Percentiles rank a stretch among this genome's conserved stretches.
These are phyloP conservation scores for Myotis myotis DNA, from an alignment of 2,797 vertebrate genomes.

Conservation along the genomic window DNA sequence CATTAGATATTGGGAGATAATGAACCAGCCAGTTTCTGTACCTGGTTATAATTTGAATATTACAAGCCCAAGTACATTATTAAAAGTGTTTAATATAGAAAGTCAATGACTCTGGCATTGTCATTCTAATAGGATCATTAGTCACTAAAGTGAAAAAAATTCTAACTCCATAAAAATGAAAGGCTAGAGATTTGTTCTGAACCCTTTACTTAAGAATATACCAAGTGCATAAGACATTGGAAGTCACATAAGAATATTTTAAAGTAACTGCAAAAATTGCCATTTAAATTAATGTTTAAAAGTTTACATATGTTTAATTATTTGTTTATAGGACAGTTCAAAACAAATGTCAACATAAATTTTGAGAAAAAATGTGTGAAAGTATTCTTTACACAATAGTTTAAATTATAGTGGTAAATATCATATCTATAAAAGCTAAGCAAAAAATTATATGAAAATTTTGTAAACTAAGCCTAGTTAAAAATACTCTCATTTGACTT, in stretches of 20 bases:
- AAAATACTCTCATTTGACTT: too few species aligned
- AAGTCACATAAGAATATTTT: not conserved
- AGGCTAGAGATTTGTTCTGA: not conserved
- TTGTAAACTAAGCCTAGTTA: not conserved
- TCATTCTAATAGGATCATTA: not conserved
- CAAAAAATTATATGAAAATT: not conserved
- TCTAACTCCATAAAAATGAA: not conserved
- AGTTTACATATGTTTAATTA: not conserved
- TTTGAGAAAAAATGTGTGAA: not conserved
- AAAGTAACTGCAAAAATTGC: not conserved
- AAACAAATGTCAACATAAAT: not conserved
- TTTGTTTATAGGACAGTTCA: not conserved
- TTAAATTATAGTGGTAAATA: not conserved
- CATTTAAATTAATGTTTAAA: not conserved
- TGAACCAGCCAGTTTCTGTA: not conserved
- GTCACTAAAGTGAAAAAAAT: not conserved
- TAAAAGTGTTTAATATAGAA: not conserved
- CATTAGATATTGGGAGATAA: not conserved
- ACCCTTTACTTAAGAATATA: not conserved
- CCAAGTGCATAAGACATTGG: not conserved
- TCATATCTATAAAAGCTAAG: not conserved
- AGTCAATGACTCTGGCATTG: not conserved
- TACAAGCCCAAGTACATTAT: not conserved
- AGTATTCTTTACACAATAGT: not conserved
- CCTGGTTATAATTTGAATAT: slow-evolving; percentile 19